These are phyloP conservation scores for Ophonus ardosiacus DNA, from an alignment of 2,888 invertebrate species.

Conservation along the genomic window DNA sequence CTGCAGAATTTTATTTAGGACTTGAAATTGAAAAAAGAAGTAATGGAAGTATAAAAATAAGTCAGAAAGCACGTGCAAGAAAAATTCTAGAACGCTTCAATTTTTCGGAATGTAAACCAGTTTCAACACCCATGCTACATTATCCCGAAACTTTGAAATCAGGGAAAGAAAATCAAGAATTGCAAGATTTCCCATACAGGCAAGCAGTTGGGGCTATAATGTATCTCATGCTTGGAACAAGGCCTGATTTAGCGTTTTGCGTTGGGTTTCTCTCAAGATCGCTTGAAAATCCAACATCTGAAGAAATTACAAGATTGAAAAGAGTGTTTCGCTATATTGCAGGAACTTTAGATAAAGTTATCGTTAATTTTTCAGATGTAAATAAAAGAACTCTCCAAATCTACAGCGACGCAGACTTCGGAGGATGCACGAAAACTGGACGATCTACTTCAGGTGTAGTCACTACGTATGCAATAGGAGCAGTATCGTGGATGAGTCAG, in stretches of 20 bases:
- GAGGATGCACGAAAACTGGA: conserved; percentile 69
- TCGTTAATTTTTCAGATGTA: background rate
- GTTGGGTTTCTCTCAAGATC: conserved; percentile 68
- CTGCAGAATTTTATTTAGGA: conserved; percentile 63
- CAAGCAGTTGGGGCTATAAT: conserved; percentile 69
- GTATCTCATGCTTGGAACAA: conserved; percentile 69
- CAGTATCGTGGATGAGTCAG: conserved; percentile 68
- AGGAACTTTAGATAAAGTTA: too few species aligned
- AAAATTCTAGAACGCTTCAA: conserved; percentile 45
- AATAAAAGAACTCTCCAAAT: conserved; percentile 64
- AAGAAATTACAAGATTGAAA: conserved; percentile 65
- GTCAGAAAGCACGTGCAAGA: conserved; percentile 12
- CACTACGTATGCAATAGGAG: conserved; percentile 66
- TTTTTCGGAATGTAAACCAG: conserved; percentile 4
- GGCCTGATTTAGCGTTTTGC: conserved; percentile 69
- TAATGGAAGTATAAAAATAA: conserved; percentile 1
- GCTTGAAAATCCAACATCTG: conserved; percentile 67
- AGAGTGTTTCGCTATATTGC: background rate
- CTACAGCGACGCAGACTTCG: conserved; percentile 72
- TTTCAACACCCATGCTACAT: conserved; percentile 36
- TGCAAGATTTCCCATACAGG: conserved; percentile 65
- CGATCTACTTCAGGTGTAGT: conserved; percentile 67
- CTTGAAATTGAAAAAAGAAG: conserved; percentile 62
- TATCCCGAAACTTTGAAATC: conserved; percentile 10
- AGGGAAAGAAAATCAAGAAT: conserved; percentile 52